Conservation (phyloP, 1,140 invertebrate genomes). For the Phenacoccus solenopsis region DNA sequence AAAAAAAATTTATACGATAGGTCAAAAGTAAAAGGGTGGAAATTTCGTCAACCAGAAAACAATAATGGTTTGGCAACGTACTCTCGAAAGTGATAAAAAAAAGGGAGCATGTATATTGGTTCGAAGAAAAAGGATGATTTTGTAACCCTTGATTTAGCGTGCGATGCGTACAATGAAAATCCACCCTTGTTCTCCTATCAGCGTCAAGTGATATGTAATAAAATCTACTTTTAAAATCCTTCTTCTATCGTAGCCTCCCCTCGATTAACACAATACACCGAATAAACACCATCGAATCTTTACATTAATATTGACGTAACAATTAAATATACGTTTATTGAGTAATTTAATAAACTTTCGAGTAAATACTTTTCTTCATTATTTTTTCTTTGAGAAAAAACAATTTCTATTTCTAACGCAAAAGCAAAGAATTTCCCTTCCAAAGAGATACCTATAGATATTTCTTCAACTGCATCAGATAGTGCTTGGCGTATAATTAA, state of each 20-base stretch:
- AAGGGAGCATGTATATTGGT: constrained; percentile 8
- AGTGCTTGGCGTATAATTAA: too few species aligned
- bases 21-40: neutral
- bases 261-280: neutral
- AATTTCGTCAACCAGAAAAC: constrained; percentile 15
- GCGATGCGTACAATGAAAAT: constrained; percentile 1
- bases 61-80: constrained; percentile 12
- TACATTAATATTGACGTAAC: constrained; percentile 1
- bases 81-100: neutral
- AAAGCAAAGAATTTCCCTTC: too few species aligned
- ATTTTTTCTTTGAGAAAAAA: too few species aligned
- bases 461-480: too few species aligned
- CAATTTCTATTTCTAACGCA: too few species aligned
- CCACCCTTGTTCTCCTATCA: neutral
- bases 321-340: neutral
- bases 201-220: constrained; percentile 14
- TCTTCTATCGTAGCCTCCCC: neutral
- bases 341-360: too few species aligned
- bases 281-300: neutral
- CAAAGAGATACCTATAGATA: too few species aligned
- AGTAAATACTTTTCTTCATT: too few species aligned
- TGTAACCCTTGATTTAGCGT: constrained; percentile 13
- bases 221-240: neutral
- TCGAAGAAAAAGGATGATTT: constrained; percentile 10
- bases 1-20: neutral